These are phyloP conservation scores for Athene noctua DNA, from an alignment of 2,113 vertebrate species.

Conservation along the genomic window DNA sequence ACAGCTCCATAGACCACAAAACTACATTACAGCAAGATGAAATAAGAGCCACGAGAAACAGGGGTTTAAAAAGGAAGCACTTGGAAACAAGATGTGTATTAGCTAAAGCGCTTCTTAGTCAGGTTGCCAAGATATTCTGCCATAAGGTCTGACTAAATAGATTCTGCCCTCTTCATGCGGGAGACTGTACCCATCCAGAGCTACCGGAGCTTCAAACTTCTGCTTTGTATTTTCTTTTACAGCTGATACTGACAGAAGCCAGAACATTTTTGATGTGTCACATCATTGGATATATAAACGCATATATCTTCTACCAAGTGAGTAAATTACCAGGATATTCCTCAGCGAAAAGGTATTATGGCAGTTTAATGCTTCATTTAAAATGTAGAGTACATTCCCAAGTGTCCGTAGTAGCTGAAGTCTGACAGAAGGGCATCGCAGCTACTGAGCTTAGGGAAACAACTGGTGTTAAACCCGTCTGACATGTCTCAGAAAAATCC, in stretches of 20 bases:
- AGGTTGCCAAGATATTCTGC: not conserved
- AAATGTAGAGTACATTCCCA: not conserved
- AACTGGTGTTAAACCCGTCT: slow-evolving; percentile 15
- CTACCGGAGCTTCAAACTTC: not conserved
- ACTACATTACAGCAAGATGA: not conserved
- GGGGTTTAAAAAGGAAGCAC: not conserved
- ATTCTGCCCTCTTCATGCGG: not conserved
- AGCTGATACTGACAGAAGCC: not conserved
- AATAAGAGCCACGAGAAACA: not conserved
- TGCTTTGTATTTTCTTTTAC: not conserved
- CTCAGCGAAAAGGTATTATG: not conserved
- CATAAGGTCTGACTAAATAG: not conserved
- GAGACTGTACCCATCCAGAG: not conserved
- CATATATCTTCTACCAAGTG: not conserved
- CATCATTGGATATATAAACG: not conserved
- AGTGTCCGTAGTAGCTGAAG: not conserved
- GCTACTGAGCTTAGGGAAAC: not conserved
- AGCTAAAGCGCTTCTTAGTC: not conserved
- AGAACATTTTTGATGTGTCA: not conserved
- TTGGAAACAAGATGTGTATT: not conserved
- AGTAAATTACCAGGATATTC: not conserved
- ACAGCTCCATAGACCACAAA: not conserved
- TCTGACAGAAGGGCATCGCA: slow-evolving; percentile 20
- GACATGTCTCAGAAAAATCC: slow-evolving; percentile 17
- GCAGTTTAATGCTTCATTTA: not conserved